Base-by-base conservation (phyloP, 2,888 invertebrate species). In the Lobophora halterata region DNA sequence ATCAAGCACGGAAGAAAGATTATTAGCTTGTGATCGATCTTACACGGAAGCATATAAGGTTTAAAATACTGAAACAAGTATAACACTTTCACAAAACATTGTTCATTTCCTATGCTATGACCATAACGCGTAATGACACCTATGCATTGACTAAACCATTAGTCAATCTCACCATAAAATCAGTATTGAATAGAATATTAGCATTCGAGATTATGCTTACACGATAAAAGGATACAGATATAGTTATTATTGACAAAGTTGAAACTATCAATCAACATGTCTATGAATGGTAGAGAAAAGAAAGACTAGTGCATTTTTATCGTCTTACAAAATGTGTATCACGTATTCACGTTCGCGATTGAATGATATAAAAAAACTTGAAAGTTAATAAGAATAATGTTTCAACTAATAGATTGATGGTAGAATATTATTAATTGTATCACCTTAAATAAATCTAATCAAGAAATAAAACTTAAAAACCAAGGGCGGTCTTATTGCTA, bases 41-140 rank as follows among this genome's bases (percentile, higher is more conserved):
- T 40, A 44, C 2, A 20, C 4, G 2, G n/a, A 20, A 4, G 6
- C 12, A 0, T 7, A 18, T 39, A 52, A 19, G 20, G 26, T 12
- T 27, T 9, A 36, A 31, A 42, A 6, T 35, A n/a, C 20, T 2
- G 17, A 23, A 19, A 14, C 44, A n/a, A 49, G 49, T 44, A 52
- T 55, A 55, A 57, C 52, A 42, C 49, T 52, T 57, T 55, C 63
- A 60, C 71, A 61, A 63, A 55, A 60, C 61, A 67, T 58, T 61
- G 61, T 63, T 55, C 46, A 50, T 54, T 56, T 63, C 54, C 58
- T 59, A 52, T 51, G 49, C 48, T 43, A 55, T 49, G 49, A 52
- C 49, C 49, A 49, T 51, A 52, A 52, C 49, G 48, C 47, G 33
- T 46, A 53, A 48, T 44, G 46, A 57, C 51, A 58, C 52, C 52